phyloP scores from a whole-genome alignment of 35 echinoderm and acorn worm genomes.

The Strongylocentrotus purpuratus region DNA sequence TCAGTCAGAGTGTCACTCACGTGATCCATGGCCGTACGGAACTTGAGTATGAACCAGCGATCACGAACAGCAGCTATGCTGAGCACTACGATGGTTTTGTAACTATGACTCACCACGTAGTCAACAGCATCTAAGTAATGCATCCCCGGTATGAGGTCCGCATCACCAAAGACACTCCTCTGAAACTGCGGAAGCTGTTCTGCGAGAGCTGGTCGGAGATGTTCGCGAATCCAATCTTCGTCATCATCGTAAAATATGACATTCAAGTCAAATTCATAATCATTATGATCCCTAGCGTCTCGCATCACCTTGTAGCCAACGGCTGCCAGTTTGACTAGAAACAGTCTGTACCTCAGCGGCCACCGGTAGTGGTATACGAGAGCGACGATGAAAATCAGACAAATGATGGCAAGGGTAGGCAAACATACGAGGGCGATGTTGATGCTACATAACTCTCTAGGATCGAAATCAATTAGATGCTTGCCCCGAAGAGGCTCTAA shows the following conservation, averaged over 20 bases:
- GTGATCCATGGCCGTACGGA: conserved; percentile 17
- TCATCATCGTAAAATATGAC: not conserved
- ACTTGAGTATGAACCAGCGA: not conserved
- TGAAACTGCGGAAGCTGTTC: not conserved
- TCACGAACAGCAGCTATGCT: not conserved
- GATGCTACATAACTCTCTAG: not conserved
- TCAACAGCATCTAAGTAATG: conserved; percentile 3
- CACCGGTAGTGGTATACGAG: not conserved
- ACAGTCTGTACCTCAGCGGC: not conserved
- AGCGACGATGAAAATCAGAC: not conserved
- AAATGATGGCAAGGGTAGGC: not conserved
- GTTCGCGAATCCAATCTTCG: not conserved
- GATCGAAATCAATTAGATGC: not conserved
- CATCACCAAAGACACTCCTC: not conserved
- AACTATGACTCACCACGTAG: not conserved
- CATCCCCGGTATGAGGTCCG: not conserved
- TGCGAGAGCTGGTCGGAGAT: not conserved
- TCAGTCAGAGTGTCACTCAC: not conserved
- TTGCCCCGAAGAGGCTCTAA: not conserved
- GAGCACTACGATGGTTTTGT: not conserved
- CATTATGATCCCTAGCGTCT: not conserved
- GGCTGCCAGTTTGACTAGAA: not conserved
- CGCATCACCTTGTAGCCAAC: not conserved
- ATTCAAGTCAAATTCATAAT: not conserved
- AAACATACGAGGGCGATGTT: not conserved